Percentiles rank a stretch among this genome's conserved stretches.
Evolutionary conservation across 2,113 vertebrate species (phyloP).

Genomic region (Phocoena phocoena): DNA sequence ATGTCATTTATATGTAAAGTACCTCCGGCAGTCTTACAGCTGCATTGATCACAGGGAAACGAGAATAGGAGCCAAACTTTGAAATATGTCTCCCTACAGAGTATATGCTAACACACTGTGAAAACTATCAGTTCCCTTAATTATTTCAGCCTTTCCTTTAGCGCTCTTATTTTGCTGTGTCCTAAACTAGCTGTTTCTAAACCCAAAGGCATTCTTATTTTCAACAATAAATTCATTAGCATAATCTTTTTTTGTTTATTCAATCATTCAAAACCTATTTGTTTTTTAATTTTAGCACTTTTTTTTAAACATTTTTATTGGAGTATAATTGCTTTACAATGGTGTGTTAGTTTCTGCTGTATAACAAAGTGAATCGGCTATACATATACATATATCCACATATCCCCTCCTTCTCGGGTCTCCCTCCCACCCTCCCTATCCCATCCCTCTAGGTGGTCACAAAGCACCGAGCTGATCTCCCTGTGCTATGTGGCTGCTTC

Average conservation of each 20-base stretch:
- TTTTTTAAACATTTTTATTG: no score
- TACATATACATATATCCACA: no score
- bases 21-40: neutral
- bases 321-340: no score
- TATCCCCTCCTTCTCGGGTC: no score
- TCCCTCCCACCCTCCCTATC: no score
- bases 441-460: no score
- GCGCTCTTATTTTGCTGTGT: neutral
- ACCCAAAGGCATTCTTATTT: neutral
- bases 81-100: neutral
- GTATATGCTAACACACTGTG: neutral
- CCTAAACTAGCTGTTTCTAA: conserved; percentile 11
- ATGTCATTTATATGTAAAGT: neutral
- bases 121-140: neutral
- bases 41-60: neutral
- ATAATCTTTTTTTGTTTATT: conserved; percentile 33
- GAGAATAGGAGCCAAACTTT: neutral
- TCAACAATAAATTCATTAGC: neutral
- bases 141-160: neutral
- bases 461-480: no score
- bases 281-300: no score
- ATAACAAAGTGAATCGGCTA: no score
- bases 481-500: no score
- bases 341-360: no score
- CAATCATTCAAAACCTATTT: neutral